phyloP scores from a whole-genome alignment of 1,140 invertebrate genomes.

The Philotrypesis tridentata region DNA sequence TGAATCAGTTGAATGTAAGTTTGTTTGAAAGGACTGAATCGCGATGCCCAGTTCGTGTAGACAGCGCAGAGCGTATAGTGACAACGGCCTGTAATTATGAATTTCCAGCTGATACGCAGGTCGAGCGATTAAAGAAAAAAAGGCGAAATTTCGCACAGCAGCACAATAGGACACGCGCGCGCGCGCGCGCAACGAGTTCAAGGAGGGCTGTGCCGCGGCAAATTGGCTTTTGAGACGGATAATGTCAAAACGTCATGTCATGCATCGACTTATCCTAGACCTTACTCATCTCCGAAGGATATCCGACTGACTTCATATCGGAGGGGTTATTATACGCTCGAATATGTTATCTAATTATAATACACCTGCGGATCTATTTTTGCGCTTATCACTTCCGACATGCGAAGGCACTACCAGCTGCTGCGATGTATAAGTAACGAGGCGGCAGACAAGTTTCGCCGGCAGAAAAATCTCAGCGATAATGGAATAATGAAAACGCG shows the following conservation, averaged over 20 bases:
- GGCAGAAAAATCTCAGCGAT: too few species aligned
- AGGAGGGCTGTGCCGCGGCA: background rate
- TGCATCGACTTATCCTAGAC: conserved; percentile 35
- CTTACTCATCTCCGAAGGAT: conserved; percentile 12
- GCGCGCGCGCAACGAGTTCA: background rate
- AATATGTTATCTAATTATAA: conserved; percentile 13
- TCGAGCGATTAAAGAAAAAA: too few species aligned
- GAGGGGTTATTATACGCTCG: background rate
- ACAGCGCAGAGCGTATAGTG: too few species aligned
- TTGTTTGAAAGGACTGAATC: too few species aligned
- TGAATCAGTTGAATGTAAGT: too few species aligned
- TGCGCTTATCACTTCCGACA: background rate
- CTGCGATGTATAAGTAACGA: background rate
- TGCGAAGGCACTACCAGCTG: background rate
- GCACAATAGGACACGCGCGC: too few species aligned
- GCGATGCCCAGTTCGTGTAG: too few species aligned
- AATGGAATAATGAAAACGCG: too few species aligned
- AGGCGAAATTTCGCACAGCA: background rate
- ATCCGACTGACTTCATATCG: background rate
- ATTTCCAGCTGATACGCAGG: too few species aligned
- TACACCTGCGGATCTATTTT: conserved; percentile 12
- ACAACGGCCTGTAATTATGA: too few species aligned
- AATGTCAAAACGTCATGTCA: conserved; percentile 37
- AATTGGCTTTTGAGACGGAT: conserved; percentile 12
- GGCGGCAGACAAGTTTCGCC: background rate